Conservation (phyloP, 2,888 invertebrate genomes). For the Campaea margaritaria region DNA sequence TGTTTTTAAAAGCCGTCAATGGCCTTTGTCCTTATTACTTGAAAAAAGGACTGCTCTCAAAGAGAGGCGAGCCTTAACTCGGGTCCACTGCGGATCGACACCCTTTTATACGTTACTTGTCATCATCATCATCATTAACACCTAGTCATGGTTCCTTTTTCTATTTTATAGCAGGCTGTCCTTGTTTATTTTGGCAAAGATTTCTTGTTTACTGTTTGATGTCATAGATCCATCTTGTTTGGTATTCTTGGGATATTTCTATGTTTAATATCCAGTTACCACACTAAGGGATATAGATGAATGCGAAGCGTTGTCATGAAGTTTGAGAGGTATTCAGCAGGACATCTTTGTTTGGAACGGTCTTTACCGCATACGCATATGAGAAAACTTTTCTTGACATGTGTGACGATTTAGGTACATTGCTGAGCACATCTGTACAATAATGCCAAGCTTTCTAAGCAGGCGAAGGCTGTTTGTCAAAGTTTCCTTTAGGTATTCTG, state of each 20-base stretch:
- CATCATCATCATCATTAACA: background rate
- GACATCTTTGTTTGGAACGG: background rate
- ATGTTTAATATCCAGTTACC: too few species aligned
- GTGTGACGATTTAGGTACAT: constrained; percentile 5
- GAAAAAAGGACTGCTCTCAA: constrained; percentile 17
- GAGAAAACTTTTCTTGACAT: constrained; percentile 15
- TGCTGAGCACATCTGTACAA: constrained; percentile 19
- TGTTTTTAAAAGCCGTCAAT: constrained; percentile 26
- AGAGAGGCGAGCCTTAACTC: constrained; percentile 15
- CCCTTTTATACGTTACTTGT: constrained; percentile 11
- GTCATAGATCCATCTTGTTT: too few species aligned
- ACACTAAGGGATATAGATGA: too few species aligned
- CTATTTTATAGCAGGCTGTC: too few species aligned
- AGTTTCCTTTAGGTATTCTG: too few species aligned
- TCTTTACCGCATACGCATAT: background rate
- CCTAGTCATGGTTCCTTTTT: background rate
- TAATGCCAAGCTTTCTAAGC: constrained; percentile 13
- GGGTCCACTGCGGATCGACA: constrained; percentile 16
- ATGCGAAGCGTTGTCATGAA: too few species aligned
- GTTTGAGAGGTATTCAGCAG: too few species aligned
- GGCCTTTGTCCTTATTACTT: constrained; percentile 20
- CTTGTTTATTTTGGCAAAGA: too few species aligned
- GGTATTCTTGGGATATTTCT: too few species aligned
- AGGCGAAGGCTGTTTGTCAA: background rate
- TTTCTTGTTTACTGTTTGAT: too few species aligned